These are phyloP conservation scores for Tiaroga cobitis DNA, from an alignment of 2,797 vertebrate genomes.

Conservation along the genomic window DNA sequence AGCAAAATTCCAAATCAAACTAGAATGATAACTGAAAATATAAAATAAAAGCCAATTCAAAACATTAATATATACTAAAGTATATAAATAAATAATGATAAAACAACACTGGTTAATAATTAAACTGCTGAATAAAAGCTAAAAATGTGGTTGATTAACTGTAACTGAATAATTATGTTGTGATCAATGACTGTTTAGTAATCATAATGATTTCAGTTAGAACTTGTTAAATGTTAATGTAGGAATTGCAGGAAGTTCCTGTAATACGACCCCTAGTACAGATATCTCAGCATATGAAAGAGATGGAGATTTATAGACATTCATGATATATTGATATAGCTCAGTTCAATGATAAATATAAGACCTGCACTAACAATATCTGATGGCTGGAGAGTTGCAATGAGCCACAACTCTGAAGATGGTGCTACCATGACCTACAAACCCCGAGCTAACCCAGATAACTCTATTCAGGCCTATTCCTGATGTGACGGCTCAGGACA, in stretches of 20 bases:
- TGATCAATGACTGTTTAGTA: not conserved
- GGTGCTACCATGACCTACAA: slow-evolving; percentile 53
- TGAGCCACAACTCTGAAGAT: not conserved
- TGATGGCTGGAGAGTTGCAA: not conserved
- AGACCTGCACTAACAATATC: not conserved
- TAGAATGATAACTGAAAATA: not conserved
- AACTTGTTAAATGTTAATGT: not conserved
- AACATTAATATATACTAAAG: not conserved
- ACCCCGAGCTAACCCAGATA: slow-evolving; percentile 58
- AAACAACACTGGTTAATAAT: not conserved
- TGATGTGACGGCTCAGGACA: slow-evolving; percentile 46
- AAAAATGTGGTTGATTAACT: not conserved
- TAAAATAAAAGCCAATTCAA: not conserved
- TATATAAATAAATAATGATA: not conserved
- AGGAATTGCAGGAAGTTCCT: not conserved
- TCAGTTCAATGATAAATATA: not conserved
- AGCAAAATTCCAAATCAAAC: not conserved
- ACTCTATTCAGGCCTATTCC: slow-evolving; percentile 23
- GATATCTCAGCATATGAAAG: not conserved
- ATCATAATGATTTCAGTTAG: not conserved
- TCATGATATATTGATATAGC: not conserved
- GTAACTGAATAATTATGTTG: not conserved
- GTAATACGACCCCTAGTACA: not conserved
- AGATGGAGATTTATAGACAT: not conserved
- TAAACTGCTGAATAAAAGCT: not conserved